Evolutionary conservation across 2,113 vertebrate species (phyloP), one percentile per base, ranked within the genome.

Genomic region (Periophthalmus modestus): DNA sequence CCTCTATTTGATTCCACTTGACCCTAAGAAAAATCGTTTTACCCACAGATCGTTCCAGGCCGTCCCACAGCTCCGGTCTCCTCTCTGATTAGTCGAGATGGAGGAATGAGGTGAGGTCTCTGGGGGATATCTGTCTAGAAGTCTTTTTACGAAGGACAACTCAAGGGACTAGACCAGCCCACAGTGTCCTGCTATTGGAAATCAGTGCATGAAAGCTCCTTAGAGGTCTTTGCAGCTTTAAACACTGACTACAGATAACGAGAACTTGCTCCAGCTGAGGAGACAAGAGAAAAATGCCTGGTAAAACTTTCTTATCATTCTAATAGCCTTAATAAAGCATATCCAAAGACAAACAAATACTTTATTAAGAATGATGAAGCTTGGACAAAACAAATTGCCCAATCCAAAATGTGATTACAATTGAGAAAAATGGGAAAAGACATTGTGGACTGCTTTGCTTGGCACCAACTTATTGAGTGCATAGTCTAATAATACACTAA

Each of bases 1-100:
- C 62, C 43, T 65, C 18, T 65, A 65, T n/a, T 19, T 67, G 66
- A 67, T 47, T 67, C 19, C n/a, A 23, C 39, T 48, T 67, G 66
- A 67, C 66, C 66, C 46, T n/a, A 39, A 65, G 28, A 21, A 67
- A 48, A 46, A 48, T 67, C 39, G 46, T 48, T 67, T 46, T 23
- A 67, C 47, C 46, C 66, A 28, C 43, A 7, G n/a, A 67, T 48
- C 43, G 39, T 48, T 67, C 19, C 13, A 67, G 39, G 46, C 21
- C 14, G 12, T 67, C 66, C 43, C 66, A 6, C 16, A 67, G 66
- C 66, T 48, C 66, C 21, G 10, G 18, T 24, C n/a, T 67, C 43
- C 5, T 23, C 13, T 23, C 66, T 48, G 66, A 67, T 67, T 48
- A 48, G 21, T 21, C 21, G 19, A 67, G 66, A 67, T 47, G 23